A percentile compares a stretch with the other conserved stretches of the same genome.
These are phyloP conservation scores for Meteorus sp. DNA, from an alignment of 1,140 invertebrate species.

Conservation along the genomic window DNA sequence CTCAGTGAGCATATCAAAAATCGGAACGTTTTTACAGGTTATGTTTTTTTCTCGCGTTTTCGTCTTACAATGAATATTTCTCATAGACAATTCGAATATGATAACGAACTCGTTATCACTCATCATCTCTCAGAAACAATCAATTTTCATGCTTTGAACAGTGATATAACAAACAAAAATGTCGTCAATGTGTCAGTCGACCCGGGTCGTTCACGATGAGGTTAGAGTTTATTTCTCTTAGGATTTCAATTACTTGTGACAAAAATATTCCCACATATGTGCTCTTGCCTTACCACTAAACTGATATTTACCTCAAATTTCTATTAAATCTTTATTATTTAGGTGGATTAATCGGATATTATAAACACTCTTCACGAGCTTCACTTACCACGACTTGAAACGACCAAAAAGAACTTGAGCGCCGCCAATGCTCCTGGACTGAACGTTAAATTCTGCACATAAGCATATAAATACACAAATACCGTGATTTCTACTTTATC, in stretches of 20 bases:
- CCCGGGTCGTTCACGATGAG: background rate
- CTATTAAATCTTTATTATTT: background rate
- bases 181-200: background rate
- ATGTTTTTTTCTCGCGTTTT: conserved; percentile 1
- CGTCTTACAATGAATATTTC: no score
- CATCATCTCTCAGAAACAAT: no score
- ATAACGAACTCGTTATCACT: no score
- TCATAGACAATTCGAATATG: no score
- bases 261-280: conserved; percentile 9
- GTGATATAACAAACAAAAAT: background rate
- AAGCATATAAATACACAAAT: no score
- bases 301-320: background rate
- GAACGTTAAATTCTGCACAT: no score
- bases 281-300: background rate
- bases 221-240: background rate
- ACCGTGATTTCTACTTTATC: no score
- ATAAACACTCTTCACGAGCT: background rate
- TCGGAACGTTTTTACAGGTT: background rate
- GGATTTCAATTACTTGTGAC: background rate
- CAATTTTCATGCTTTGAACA: background rate
- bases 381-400: conserved; percentile 13
- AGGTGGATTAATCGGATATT: conserved; percentile 6
- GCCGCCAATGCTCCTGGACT: no score
- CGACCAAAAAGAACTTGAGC: conserved; percentile 2
- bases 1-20: background rate